Conservation (phyloP, 2,888 invertebrate species). For the Byasa hedistus region DNA sequence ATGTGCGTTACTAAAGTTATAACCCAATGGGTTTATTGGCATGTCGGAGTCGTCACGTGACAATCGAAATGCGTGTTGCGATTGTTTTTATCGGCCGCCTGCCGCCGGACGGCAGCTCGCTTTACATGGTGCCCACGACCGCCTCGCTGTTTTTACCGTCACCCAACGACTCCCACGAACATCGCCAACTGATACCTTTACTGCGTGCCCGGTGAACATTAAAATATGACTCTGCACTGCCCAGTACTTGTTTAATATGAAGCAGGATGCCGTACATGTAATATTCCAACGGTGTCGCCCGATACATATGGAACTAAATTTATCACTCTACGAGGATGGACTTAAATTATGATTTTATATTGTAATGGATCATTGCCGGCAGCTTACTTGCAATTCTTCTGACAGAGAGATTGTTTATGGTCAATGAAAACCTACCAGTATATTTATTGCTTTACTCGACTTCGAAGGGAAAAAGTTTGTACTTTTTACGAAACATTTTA, state of each 20-base stretch:
- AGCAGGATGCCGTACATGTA: not conserved
- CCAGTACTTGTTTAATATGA: not conserved
- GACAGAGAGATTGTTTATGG: not conserved
- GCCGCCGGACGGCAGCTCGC: constrained; percentile 47
- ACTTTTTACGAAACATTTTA: not conserved
- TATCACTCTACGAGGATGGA: not conserved
- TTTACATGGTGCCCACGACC: constrained; percentile 15
- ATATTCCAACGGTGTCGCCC: not conserved
- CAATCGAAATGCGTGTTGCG: constrained; percentile 59
- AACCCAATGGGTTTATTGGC: constrained; percentile 46
- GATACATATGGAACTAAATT: not conserved
- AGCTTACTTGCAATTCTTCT: too few species aligned
- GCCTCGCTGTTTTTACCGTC: constrained; percentile 55
- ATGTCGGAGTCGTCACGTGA: constrained; percentile 52
- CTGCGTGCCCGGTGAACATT: not conserved
- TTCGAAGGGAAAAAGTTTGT: not conserved
- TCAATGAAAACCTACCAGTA: not conserved
- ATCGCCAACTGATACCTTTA: constrained; percentile 11
- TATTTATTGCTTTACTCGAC: not conserved
- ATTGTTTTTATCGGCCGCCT: constrained; percentile 60
- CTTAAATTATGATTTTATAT: not conserved
- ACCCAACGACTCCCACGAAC: not conserved
- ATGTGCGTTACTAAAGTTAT: constrained; percentile 29
- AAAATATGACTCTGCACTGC: not conserved
- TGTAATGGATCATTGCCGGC: not conserved